phyloP scores from a whole-genome alignment of 2,888 invertebrate species.

The Eupeodes luniger region DNA sequence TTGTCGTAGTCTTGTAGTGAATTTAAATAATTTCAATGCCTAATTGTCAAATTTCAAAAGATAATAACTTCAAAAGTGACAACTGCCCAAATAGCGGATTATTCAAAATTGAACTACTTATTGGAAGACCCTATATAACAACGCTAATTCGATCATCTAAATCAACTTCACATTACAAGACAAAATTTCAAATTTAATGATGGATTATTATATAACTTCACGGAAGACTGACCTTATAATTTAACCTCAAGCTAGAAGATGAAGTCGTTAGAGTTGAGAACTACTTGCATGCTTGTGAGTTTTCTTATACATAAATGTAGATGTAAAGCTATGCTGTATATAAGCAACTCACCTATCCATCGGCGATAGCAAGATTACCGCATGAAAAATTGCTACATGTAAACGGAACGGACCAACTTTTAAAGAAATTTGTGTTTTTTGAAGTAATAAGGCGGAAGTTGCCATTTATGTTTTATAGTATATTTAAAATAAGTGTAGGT shows the following conservation, averaged over 20 bases:
- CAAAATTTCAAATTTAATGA: background rate
- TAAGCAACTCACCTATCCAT: no score
- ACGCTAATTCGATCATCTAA: background rate
- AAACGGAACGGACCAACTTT: background rate
- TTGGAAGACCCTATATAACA: background rate
- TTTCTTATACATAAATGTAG: background rate
- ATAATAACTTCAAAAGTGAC: no score
- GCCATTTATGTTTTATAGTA: background rate
- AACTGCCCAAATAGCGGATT: no score
- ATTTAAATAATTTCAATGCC: no score
- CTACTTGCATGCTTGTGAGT: background rate
- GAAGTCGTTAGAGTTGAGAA: slow-evolving; percentile 16
- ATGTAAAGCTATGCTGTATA: background rate
- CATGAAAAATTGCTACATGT: background rate
- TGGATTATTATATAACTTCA: slow-evolving; percentile 7
- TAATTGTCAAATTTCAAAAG: no score
- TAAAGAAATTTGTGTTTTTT: background rate
- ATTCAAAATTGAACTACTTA: no score
- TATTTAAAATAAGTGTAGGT: background rate
- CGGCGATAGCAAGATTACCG: background rate
- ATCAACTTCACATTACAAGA: background rate
- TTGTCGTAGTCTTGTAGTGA: no score
- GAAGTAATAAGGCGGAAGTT: slow-evolving; percentile 6
- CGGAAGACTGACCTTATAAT: slow-evolving; percentile 15
- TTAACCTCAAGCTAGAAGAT: background rate